phyloP scores from a whole-genome alignment of 2,113 vertebrate species.

The Chitala chitala region DNA sequence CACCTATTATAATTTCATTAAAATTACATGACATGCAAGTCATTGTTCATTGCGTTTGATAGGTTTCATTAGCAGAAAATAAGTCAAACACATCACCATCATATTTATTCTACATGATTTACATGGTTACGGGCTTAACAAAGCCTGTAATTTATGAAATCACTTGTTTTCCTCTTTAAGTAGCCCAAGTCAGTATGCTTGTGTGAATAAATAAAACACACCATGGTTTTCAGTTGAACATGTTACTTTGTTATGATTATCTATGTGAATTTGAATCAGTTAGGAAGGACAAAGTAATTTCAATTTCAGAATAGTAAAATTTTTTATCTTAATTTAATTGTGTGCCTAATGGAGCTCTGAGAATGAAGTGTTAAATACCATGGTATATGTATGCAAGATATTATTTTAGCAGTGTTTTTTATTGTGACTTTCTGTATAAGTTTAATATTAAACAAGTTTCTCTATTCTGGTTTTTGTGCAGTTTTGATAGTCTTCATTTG shows the following conservation, averaged over 20 bases:
- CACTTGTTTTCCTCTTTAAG: background rate
- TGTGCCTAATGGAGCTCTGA: background rate
- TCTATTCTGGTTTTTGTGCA: background rate
- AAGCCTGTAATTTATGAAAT: constrained; percentile 2
- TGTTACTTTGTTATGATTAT: background rate
- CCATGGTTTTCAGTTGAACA: background rate
- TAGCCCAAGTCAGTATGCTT: background rate
- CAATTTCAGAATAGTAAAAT: background rate
- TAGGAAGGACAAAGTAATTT: background rate
- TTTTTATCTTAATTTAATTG: background rate
- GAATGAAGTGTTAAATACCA: background rate
- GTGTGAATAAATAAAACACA: background rate
- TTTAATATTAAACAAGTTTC: background rate
- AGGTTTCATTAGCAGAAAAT: constrained; percentile 13
- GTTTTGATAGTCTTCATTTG: too few relatives aligned
- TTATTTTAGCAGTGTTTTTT: too few relatives aligned
- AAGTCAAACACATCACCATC: too few relatives aligned
- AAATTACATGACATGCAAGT: constrained; percentile 8
- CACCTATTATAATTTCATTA: background rate
- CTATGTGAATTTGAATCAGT: background rate
- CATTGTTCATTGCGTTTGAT: constrained; percentile 5
- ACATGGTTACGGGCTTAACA: constrained; percentile 7
- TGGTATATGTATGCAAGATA: too few relatives aligned
- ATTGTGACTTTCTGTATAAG: background rate
- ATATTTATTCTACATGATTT: constrained; percentile 2